phyloP scores from a whole-genome alignment of 2,797 vertebrate genomes.

The Sparidentex hasta region DNA sequence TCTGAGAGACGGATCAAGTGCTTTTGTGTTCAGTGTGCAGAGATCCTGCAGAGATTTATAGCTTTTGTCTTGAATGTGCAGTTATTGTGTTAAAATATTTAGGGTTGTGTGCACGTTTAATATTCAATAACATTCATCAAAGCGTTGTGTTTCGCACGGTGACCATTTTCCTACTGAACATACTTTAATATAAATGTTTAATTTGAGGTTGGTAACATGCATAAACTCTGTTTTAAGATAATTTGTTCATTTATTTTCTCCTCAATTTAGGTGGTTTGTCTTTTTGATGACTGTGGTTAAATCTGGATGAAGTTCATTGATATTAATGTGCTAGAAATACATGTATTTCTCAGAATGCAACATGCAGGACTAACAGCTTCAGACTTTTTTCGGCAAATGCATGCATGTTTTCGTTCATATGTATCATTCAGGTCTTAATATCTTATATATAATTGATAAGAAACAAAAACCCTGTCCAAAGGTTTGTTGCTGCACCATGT shows the following conservation, averaged over 20 bases:
- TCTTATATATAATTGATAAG: not conserved
- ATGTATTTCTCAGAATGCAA: not conserved
- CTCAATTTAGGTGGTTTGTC: not conserved
- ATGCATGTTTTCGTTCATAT: not conserved
- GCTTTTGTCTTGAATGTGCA: conserved; percentile 53
- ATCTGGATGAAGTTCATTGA: conserved; percentile 17
- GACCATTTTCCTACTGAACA: conserved; percentile 6
- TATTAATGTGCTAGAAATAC: not conserved
- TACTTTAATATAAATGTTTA: conserved; percentile 32
- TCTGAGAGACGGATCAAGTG: conserved; percentile 53
- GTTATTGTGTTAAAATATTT: conserved; percentile 56
- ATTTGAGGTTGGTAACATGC: conserved; percentile 3
- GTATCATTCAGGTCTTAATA: not conserved
- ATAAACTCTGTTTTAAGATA: conserved; percentile 8
- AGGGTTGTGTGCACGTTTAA: conserved; percentile 18
- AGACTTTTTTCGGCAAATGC: not conserved
- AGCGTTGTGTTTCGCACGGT: not conserved
- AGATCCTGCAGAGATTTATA: conserved; percentile 62
- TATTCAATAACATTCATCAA: conserved; percentile 26
- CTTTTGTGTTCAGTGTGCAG: conserved; percentile 65
- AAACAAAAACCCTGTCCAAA: not conserved
- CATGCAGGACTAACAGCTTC: not conserved
- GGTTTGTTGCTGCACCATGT: not conserved
- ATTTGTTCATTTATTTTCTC: conserved; percentile 3
- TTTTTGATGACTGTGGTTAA: conserved; percentile 28